phyloP scores from a whole-genome alignment of 2,888 invertebrate species.

The Cinara cedri region DNA sequence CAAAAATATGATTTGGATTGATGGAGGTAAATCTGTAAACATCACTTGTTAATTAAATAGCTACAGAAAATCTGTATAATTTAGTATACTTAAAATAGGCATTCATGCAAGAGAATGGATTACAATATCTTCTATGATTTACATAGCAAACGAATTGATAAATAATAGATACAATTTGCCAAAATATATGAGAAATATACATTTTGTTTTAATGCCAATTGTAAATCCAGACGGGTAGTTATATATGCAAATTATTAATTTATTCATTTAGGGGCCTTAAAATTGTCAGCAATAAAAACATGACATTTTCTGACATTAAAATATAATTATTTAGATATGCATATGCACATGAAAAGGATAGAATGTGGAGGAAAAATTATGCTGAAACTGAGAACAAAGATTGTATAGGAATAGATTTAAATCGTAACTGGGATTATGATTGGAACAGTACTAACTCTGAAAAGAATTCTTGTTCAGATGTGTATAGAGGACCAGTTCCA shows the following conservation, averaged over 20 bases:
- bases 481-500: conserved; percentile 66
- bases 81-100: conserved; percentile 63
- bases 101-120: conserved; percentile 92
- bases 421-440: conserved; percentile 78
- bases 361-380: conserved; percentile 67
- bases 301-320: background rate
- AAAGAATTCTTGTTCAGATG: conserved; percentile 65
- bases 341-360: conserved; percentile 65
- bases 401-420: conserved; percentile 80
- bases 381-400: background rate
- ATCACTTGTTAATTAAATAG: background rate
- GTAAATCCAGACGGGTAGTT: conserved; percentile 80
- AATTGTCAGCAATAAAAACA: conserved; percentile 64
- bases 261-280: conserved; percentile 62
- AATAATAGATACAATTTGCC: conserved; percentile 27
- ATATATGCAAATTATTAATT: conserved; percentile 62
- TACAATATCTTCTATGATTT: conserved; percentile 78
- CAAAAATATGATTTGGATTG: conserved; percentile 64
- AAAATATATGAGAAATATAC: conserved; percentile 71
- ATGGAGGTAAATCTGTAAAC: conserved; percentile 62
- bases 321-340: conserved; percentile 26
- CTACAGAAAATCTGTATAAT: background rate
- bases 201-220: conserved; percentile 64
- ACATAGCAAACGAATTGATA: conserved; percentile 68
- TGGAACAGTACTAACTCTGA: conserved; percentile 63